phyloP scores from a whole-genome alignment of 2,888 invertebrate species.

The Anarsia innoxiella region DNA sequence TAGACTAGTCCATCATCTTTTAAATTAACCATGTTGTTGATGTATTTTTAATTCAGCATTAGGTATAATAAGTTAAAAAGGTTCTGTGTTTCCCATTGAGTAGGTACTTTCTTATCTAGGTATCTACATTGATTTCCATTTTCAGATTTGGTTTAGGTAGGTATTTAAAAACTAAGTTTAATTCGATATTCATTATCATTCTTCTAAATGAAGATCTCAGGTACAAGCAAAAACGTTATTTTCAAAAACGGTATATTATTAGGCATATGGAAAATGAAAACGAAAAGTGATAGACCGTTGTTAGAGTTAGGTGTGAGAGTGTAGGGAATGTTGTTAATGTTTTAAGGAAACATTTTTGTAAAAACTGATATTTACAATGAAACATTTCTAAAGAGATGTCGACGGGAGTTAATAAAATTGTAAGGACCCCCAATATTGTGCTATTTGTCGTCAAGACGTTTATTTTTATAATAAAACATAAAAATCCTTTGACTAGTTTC shows the following conservation, averaged over 20 bases:
- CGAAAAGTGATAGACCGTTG: conserved; percentile 69
- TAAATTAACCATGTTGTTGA: no score
- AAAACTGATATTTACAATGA: conserved; percentile 80
- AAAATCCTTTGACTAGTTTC: conserved; percentile 54
- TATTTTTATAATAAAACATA: conserved; percentile 77
- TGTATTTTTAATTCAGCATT: no score
- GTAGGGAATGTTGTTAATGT: conserved; percentile 77
- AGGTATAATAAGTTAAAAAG: no score
- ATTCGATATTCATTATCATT: no score
- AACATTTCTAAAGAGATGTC: conserved; percentile 75
- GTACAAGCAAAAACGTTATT: conserved; percentile 62
- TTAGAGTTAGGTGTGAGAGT: conserved; percentile 73
- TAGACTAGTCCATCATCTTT: no score
- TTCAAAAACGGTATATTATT: no score
- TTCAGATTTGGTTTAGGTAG: no score
- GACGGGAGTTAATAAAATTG: conserved; percentile 57
- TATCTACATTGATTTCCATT: no score
- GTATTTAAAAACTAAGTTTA: no score
- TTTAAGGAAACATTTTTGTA: conserved; percentile 83
- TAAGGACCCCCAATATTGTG: conserved; percentile 74
- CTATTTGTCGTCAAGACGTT: conserved; percentile 77
- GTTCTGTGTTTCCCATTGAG: no score
- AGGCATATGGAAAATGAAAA: conserved; percentile 46
- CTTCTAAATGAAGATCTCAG: no score
- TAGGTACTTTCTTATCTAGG: no score